phyloP scores from a whole-genome alignment of 2,888 invertebrate genomes.

The Campoplex nolae region DNA sequence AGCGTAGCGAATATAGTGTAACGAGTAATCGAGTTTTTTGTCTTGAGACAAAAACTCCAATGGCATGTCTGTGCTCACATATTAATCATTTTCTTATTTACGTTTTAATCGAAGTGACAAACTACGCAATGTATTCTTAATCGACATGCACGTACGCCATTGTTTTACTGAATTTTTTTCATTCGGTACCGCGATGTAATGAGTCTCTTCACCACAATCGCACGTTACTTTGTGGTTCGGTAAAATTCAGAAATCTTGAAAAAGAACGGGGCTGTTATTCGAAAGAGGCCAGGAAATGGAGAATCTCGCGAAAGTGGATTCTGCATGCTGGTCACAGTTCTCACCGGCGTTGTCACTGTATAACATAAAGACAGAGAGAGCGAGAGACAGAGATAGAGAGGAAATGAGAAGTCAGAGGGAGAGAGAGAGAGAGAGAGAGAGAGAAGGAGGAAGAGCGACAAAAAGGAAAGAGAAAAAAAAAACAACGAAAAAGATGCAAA shows the following conservation, averaged over 20 bases:
- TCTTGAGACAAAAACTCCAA: background rate
- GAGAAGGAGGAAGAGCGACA: background rate
- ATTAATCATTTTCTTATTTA: background rate
- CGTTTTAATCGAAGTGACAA: background rate
- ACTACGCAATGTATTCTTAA: no score
- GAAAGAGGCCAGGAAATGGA: constrained; percentile 15
- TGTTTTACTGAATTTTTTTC: background rate
- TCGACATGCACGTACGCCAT: background rate
- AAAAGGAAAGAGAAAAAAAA: constrained; percentile 10
- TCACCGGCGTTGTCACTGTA: constrained; percentile 12
- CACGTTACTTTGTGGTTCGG: background rate
- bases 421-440: background rate
- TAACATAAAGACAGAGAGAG: background rate
- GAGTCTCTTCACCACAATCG: background rate
- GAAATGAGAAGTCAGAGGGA: no score
- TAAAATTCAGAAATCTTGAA: background rate
- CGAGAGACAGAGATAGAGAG: no score
- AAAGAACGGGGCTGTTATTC: constrained; percentile 10
- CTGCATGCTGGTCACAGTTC: constrained; percentile 27
- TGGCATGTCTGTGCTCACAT: background rate
- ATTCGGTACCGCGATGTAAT: background rate
- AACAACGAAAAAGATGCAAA: constrained; percentile 55
- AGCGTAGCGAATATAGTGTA: no score
- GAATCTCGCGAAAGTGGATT: constrained; percentile 55
- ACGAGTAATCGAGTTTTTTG: constrained; percentile 52